A percentile compares a stretch with the other conserved stretches of the same genome.
Conservation (phyloP, 2,113 vertebrate genomes). For the Sinocyclocheilus maitianheensis region DNA sequence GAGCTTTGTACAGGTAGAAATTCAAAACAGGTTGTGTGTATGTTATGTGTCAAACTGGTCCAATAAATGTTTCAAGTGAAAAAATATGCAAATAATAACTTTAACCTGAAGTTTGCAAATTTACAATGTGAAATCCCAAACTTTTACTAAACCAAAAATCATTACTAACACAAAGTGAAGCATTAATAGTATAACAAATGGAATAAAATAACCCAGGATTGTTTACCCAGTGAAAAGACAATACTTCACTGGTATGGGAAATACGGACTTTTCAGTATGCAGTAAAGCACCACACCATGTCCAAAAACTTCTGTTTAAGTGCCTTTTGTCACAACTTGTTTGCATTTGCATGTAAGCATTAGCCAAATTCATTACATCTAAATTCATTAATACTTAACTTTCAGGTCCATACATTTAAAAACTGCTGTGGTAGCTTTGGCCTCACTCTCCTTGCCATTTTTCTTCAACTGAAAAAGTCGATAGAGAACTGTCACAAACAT, state of each 20-base stretch:
- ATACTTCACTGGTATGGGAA: not conserved
- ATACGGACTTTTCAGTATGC: not conserved
- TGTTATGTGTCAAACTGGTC: not conserved
- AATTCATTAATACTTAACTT: conserved; percentile 22
- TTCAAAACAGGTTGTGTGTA: not conserved
- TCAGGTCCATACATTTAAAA: conserved; percentile 17
- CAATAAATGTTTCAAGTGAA: not conserved
- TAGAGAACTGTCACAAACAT: not conserved
- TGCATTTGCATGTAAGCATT: conserved; percentile 9
- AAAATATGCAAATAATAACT: not conserved
- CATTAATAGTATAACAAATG: not conserved
- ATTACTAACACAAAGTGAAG: not conserved
- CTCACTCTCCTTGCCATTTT: conserved; percentile 1
- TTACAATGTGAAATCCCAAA: not conserved
- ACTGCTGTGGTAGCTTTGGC: conserved; percentile 27
- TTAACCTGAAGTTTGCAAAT: not conserved
- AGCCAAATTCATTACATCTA: conserved; percentile 20
- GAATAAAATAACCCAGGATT: not conserved
- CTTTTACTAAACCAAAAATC: not conserved
- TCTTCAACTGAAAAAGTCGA: not conserved
- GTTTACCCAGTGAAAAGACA: not conserved
- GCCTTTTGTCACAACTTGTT: not conserved
- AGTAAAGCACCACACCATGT: not conserved
- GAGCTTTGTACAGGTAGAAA: not conserved
- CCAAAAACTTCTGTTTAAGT: not conserved